Percentiles rank a stretch among this genome's conserved stretches.
phyloP scores from a whole-genome alignment of 2,113 vertebrate genomes.

The Gallinago paraguaiae region DNA sequence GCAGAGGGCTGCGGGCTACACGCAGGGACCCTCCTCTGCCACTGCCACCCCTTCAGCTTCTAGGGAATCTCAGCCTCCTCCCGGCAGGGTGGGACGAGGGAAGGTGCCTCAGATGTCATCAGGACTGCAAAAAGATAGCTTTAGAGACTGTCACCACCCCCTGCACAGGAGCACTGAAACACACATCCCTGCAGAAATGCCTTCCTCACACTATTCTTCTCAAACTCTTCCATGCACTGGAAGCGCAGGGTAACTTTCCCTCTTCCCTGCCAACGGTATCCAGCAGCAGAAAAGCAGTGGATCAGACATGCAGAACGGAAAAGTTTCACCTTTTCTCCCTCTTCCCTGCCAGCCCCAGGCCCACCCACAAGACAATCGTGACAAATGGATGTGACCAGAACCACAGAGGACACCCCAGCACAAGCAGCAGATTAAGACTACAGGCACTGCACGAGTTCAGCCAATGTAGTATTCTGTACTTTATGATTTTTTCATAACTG shows the following conservation, averaged over 20 bases:
- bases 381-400: rapidly evolving
- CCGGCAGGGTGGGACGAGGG: background rate
- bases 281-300: background rate
- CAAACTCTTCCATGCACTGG: background rate
- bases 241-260: background rate
- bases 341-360: background rate
- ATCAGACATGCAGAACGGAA: background rate
- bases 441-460: rapidly evolving
- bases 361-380: background rate
- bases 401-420: background rate
- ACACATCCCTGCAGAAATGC: rapidly evolving
- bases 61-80: background rate
- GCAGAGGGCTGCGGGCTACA: background rate
- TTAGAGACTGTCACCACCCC: background rate
- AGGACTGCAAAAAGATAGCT: background rate
- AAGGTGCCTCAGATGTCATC: background rate
- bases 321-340: background rate
- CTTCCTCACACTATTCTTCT: background rate
- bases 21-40: background rate
- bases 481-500: background rate
- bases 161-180: background rate
- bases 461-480: rapidly evolving
- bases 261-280: background rate
- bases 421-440: background rate
- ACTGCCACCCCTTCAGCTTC: background rate